phyloP scores from a whole-genome alignment of 2,797 vertebrate genomes.

The Gallinago nigripennis region DNA sequence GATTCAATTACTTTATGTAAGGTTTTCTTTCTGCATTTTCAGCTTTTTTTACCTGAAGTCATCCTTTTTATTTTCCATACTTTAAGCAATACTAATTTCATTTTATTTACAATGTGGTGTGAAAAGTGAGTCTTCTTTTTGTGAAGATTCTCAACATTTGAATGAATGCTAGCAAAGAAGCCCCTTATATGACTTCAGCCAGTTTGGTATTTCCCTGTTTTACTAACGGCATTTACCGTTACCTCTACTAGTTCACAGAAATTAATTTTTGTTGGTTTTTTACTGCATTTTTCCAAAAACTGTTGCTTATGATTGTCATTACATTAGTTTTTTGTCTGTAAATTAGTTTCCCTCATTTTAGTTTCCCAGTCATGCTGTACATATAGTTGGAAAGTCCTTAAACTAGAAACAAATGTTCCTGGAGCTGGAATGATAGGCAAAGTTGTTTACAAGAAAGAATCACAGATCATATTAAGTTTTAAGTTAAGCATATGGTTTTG shows the following conservation, averaged over 20 bases:
- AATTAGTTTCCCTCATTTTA: background rate
- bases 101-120: background rate
- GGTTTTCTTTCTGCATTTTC: background rate
- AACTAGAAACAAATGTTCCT: conserved; percentile 29
- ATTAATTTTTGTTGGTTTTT: background rate
- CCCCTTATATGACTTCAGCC: fast-evolving
- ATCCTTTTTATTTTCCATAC: background rate
- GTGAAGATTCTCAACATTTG: background rate
- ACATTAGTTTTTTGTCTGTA: background rate
- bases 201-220: background rate
- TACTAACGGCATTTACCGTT: background rate
- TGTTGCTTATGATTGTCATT: background rate
- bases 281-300: background rate
- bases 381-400: background rate
- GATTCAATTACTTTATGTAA: background rate
- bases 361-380: background rate
- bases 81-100: background rate
- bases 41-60: background rate
- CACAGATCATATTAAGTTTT: conserved; percentile 19
- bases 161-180: background rate
- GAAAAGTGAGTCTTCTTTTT: background rate
- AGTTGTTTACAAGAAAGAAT: conserved; percentile 52
- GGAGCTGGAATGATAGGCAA: background rate
- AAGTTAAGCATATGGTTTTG: conserved; percentile 12
- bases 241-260: background rate